A percentile compares a stretch with the other conserved stretches of the same genome.
Conservation (phyloP, 2,113 vertebrate genomes). For the Pavo muticus region DNA sequence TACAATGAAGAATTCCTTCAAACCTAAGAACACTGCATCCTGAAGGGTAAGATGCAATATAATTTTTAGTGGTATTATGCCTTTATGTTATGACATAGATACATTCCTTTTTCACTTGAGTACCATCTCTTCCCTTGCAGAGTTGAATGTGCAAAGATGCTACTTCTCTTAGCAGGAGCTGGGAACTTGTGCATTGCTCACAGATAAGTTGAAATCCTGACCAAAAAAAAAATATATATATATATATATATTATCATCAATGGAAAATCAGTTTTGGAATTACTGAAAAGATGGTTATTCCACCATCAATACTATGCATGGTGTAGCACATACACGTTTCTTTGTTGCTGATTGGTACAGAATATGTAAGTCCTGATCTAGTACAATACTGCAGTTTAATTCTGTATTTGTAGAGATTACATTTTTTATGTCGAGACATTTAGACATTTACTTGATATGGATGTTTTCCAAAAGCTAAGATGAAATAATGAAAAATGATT, state of each 20-base stretch:
- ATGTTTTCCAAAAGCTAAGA: neutral
- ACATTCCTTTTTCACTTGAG: neutral
- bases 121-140: neutral
- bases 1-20: neutral
- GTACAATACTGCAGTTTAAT: neutral
- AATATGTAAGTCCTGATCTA: neutral
- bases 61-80: neutral
- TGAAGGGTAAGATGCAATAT: neutral
- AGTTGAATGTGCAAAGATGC: neutral
- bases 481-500: neutral
- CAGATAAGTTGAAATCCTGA: neutral
- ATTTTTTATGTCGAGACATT: neutral
- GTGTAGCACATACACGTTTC: neutral
- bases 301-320: rapidly evolving
- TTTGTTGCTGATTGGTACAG: neutral
- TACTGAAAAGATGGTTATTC: rapidly evolving
- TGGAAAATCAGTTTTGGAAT: neutral
- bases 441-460: rapidly evolving
- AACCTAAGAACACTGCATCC: neutral
- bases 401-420: neutral
- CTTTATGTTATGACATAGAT: neutral
- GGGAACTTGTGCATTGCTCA: neutral
- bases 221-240: neutral
- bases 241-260: neutral
- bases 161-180: neutral